Evolutionary conservation across 1,140 invertebrate species (phyloP).

Genomic region (Macrosteles quadrilineatus): DNA sequence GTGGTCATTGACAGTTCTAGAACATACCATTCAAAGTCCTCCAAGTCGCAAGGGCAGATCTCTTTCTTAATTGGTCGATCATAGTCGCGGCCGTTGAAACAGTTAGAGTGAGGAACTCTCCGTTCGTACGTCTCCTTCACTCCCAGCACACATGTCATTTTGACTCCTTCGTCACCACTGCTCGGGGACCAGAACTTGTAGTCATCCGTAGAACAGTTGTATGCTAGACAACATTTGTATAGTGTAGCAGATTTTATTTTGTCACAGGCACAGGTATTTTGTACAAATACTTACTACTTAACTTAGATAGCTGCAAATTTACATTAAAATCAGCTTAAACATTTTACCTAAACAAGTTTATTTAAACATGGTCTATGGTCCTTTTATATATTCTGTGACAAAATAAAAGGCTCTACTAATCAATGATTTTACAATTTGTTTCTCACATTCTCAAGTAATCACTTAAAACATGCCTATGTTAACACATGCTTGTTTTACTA

Average conservation of each 20-base stretch:
- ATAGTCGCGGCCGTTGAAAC: conserved; percentile 79
- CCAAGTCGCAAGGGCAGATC: conserved; percentile 73
- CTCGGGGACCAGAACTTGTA: conserved; percentile 86
- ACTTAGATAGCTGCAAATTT: no score
- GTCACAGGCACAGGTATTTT: conserved; percentile 2
- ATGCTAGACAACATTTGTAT: conserved; percentile 47
- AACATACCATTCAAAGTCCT: conserved; percentile 86
- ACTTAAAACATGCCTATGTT: no score
- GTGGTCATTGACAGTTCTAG: no score
- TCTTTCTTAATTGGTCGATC: conserved; percentile 66
- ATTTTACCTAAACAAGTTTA: no score
- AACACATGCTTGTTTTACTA: no score
- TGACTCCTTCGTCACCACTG: conserved; percentile 53
- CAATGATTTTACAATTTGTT: no score
- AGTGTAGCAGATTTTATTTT: conserved; percentile 1
- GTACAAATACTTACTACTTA: no score
- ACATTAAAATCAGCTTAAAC: no score
- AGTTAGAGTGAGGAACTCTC: conserved; percentile 67
- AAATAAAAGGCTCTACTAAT: no score
- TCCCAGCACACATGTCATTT: conserved; percentile 75
- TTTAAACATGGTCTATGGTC: no score
- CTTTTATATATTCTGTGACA: no score
- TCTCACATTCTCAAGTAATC: no score
- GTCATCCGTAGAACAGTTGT: conserved; percentile 69
- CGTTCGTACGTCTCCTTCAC: conserved; percentile 72